Evolutionary conservation across 2,797 vertebrate species (phyloP), one percentile per base, ranked within the genome.

Genomic region (Leptodactylus fallax): DNA sequence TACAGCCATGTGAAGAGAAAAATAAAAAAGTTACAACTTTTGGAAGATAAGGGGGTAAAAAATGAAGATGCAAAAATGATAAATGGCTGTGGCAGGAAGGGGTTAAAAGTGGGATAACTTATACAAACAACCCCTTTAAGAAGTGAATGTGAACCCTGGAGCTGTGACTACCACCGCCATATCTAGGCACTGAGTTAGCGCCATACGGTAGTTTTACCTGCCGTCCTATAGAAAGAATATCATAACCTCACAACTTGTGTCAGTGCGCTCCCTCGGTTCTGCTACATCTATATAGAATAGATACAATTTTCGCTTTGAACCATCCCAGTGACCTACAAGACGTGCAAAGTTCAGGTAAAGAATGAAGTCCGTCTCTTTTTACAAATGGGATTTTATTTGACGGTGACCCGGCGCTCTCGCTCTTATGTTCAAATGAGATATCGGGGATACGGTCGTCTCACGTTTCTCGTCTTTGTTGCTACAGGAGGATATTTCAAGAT

Each of bases 391-490:
- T 82, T 82, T 61, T n/a, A 76, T 85, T 74, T 60, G 56, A 58
- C 23, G 12, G 19, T 85, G 83, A 60, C 83, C 83, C 63, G 36
- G 61, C 21, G 83, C 13, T 82, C 71, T 7, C 7, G 55, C 71
- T 76, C 53, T 58, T 45, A 47, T 49, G 17, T 56, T 60, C 27
- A 84, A 45, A 84, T 74, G 83, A 58, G 55, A 74, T 63, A 51
- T 74, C 25, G 21, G 0, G 56, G 60, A 51, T 3, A 17, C 55
- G 2, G 3, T 9, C 3, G 55, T 21, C n/a, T 47, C 12, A 1
- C 45, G 81, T 65, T 71, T 63, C 90, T 69, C 55, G 81, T 47
- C 85, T 69, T 85, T 84, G 76, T 56, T 36, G 55, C 87, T 87
- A 63, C 60, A n/a, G 11, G 85, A 80, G 81, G 88, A 86, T 67